phyloP scores from a whole-genome alignment of 1,140 invertebrate species.

The Branchinecta lindahli region DNA sequence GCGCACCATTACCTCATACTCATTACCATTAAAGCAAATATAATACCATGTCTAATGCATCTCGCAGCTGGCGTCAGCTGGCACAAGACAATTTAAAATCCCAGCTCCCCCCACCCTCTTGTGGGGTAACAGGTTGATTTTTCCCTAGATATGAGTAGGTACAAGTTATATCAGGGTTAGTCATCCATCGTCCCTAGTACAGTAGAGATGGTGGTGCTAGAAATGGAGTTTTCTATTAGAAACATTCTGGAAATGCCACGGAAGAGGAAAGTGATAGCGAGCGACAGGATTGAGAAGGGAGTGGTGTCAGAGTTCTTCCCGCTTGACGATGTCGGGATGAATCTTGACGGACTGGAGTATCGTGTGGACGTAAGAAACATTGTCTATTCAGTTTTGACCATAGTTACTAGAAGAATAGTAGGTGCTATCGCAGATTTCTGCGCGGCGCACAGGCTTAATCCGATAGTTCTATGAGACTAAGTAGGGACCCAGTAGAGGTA shows the following conservation, averaged over 20 bases:
- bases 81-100: not conserved
- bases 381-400: no score
- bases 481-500: no score
- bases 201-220: not conserved
- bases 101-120: conserved; percentile 1
- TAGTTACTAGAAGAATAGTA: no score
- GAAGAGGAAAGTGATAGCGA: not conserved
- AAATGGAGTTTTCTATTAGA: not conserved
- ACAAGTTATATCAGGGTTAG: not conserved
- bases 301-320: not conserved
- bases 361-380: no score
- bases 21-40: conserved; percentile 9
- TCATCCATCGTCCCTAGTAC: not conserved
- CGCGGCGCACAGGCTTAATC: no score
- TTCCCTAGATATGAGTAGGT: not conserved
- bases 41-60: not conserved
- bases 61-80: conserved; percentile 1
- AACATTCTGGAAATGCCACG: not conserved
- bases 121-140: not conserved
- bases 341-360: no score
- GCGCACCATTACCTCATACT: no score
- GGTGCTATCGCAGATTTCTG: no score
- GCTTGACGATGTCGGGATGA: not conserved
- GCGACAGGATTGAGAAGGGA: not conserved
- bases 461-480: no score